These are phyloP conservation scores for Oenanthe oenanthe DNA, from an alignment of 2,113 vertebrate genomes.

Conservation along the genomic window DNA sequence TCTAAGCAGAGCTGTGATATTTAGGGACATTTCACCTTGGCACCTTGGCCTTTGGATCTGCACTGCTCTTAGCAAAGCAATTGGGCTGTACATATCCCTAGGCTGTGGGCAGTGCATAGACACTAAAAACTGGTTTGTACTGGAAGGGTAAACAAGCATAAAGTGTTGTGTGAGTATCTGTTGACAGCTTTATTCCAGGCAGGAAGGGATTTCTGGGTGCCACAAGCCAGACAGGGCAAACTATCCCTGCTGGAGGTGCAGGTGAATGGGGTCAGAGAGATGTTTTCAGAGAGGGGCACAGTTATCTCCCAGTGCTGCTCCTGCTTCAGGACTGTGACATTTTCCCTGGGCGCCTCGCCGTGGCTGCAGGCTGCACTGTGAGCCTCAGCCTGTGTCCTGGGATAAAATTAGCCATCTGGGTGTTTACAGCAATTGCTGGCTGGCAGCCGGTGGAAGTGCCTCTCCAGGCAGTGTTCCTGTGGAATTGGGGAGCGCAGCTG, in stretches of 20 bases:
- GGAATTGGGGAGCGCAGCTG: conserved; percentile 69
- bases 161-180: neutral
- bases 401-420: conserved; percentile 71
- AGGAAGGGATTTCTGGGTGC: neutral
- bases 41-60: neutral
- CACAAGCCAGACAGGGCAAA: neutral
- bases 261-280: neutral
- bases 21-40: neutral
- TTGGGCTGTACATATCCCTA: neutral
- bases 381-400: conserved; percentile 56
- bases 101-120: neutral
- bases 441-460: conserved; percentile 51
- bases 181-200: neutral
- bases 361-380: neutral
- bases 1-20: neutral
- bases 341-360: neutral
- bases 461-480: conserved; percentile 69
- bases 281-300: fast-evolving
- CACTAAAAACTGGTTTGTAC: neutral
- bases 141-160: neutral
- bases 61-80: neutral
- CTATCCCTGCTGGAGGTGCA: neutral
- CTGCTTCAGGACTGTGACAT: conserved; percentile 14
- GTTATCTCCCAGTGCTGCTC: neutral
- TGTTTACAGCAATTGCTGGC: conserved; percentile 45